Evolutionary conservation across 2,888 invertebrate species (phyloP).

Genomic region (Dermolepida albohirtum): DNA sequence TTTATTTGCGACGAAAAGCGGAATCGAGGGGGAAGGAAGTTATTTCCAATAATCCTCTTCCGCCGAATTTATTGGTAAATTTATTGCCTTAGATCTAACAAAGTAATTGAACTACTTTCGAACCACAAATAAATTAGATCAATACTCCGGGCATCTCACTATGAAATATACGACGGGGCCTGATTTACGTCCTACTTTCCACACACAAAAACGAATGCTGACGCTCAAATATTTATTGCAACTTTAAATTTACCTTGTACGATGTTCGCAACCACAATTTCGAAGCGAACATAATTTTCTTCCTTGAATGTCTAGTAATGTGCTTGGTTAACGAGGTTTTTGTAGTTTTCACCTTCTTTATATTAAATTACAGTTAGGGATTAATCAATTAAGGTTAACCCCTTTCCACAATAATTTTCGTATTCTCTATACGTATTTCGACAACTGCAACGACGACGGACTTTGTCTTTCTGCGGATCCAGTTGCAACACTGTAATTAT

Average conservation of each 20-base stretch:
- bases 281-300: slow-evolving; percentile 25
- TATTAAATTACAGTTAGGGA: too few species aligned
- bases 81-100: slow-evolving; percentile 46
- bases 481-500: too few species aligned
- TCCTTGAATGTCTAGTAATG: slow-evolving; percentile 7
- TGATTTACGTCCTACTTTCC: slow-evolving; percentile 43
- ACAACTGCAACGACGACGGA: too few species aligned
- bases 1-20: slow-evolving; percentile 45
- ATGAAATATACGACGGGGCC: slow-evolving; percentile 43
- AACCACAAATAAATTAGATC: slow-evolving; percentile 46
- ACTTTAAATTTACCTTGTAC: slow-evolving; percentile 42
- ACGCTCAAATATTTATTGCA: slow-evolving; percentile 43
- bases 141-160: slow-evolving; percentile 43
- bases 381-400: too few species aligned
- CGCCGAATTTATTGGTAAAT: slow-evolving; percentile 45
- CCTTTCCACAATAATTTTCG: too few species aligned
- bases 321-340: too few species aligned
- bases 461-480: too few species aligned
- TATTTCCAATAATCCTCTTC: slow-evolving; percentile 47
- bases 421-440: too few species aligned
- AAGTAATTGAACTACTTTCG: slow-evolving; percentile 48
- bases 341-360: too few species aligned
- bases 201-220: slow-evolving; percentile 36
- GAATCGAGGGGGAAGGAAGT: slow-evolving; percentile 45
- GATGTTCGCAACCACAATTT: slow-evolving; percentile 32